phyloP scores from a whole-genome alignment of 1,140 invertebrate species.

The Stenopsyche tienmushanensis region DNA sequence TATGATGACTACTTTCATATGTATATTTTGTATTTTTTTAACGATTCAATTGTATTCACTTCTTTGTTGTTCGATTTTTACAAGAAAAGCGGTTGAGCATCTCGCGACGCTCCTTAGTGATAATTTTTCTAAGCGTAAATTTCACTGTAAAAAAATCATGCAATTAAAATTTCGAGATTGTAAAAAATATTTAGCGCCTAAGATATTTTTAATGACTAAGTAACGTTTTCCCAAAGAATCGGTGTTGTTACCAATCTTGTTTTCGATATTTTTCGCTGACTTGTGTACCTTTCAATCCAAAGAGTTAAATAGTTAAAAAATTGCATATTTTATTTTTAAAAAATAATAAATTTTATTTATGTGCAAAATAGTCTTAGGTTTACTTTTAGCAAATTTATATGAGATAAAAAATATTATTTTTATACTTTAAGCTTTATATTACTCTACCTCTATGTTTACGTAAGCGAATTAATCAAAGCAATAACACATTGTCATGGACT shows the following conservation, averaged over 20 bases:
- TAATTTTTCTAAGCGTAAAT: slow-evolving; percentile 17
- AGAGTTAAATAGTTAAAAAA: slow-evolving; percentile 12
- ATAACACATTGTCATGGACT: too few species aligned
- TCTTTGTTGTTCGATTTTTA: too few species aligned
- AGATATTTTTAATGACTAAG: slow-evolving; percentile 32
- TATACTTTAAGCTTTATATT: too few species aligned
- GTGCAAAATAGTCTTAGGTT: too few species aligned
- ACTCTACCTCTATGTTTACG: too few species aligned
- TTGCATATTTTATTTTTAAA: slow-evolving; percentile 5
- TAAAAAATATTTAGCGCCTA: slow-evolving; percentile 15
- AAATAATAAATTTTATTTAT: slow-evolving; percentile 12
- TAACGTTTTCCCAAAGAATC: slow-evolving; percentile 35
- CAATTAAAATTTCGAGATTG: slow-evolving; percentile 29
- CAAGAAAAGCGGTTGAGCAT: neutral
- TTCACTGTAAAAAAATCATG: slow-evolving; percentile 27
- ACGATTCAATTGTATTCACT: too few species aligned
- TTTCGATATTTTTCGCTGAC: slow-evolving; percentile 31
- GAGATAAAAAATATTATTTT: too few species aligned
- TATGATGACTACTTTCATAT: too few species aligned
- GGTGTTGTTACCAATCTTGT: slow-evolving; percentile 39
- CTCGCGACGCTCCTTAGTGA: slow-evolving; percentile 11
- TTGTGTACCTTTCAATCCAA: slow-evolving; percentile 37
- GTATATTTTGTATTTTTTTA: too few species aligned
- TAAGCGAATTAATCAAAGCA: too few species aligned
- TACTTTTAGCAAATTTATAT: too few species aligned